A percentile compares a stretch with the other conserved stretches of the same genome.
These are phyloP conservation scores for Parambassis ranga DNA, from an alignment of 2,797 vertebrate genomes.

Conservation along the genomic window DNA sequence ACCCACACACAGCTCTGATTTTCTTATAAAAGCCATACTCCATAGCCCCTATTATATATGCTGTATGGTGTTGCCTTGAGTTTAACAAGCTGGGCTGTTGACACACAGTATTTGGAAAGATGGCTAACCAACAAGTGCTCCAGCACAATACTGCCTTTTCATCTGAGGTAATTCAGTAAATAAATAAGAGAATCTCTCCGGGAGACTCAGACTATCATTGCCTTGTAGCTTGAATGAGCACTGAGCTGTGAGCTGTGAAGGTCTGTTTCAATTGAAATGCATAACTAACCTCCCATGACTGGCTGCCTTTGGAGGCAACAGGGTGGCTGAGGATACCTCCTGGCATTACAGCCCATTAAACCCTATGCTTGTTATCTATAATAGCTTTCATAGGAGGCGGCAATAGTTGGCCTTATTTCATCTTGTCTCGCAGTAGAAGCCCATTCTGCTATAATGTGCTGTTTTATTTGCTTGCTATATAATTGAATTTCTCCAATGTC, in stretches of 20 bases:
- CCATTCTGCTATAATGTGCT: slow-evolving; percentile 22
- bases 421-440: slow-evolving; percentile 57
- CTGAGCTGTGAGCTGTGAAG: slow-evolving; percentile 45
- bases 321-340: slow-evolving; percentile 45
- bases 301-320: slow-evolving; percentile 32
- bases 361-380: slow-evolving; percentile 67
- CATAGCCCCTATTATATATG: too few species aligned
- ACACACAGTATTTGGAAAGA: too few species aligned
- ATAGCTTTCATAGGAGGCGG: slow-evolving; percentile 59
- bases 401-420: slow-evolving; percentile 52
- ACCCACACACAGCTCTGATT: not conserved
- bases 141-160: slow-evolving; percentile 12
- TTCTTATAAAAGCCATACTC: too few species aligned
- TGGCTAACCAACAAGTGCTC: not conserved
- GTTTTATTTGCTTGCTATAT: slow-evolving; percentile 59
- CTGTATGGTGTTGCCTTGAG: too few species aligned
- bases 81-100: too few species aligned
- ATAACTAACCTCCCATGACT: slow-evolving; percentile 38
- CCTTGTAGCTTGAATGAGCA: slow-evolving; percentile 24
- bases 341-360: slow-evolving; percentile 59
- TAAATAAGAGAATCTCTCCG: not conserved
- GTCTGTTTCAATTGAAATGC: slow-evolving; percentile 63
- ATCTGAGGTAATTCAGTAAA: slow-evolving; percentile 1
- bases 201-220: slow-evolving; percentile 28
- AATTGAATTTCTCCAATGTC: slow-evolving; percentile 66